phyloP scores from a whole-genome alignment of 2,113 vertebrate genomes.

The Pandion haliaetus region DNA sequence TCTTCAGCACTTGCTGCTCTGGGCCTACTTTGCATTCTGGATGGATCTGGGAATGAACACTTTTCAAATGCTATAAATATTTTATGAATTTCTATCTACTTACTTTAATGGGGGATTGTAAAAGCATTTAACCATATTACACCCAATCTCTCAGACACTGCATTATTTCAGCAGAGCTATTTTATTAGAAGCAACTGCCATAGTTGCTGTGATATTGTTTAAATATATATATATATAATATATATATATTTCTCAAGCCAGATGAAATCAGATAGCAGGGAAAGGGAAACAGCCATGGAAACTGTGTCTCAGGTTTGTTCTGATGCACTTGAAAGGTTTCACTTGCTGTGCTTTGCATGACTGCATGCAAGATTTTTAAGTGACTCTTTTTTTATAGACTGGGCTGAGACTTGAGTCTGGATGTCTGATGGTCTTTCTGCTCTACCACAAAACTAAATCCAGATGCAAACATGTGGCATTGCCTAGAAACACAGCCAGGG shows the following conservation, averaged over 20 bases:
- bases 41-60: constrained; percentile 64
- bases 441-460: neutral
- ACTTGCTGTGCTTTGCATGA: neutral
- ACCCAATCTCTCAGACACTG: constrained; percentile 68
- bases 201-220: constrained; percentile 14
- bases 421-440: neutral
- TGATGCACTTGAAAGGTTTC: neutral
- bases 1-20: constrained; percentile 11
- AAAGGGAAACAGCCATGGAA: neutral
- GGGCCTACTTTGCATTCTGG: constrained; percentile 50
- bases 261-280: neutral
- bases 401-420: neutral
- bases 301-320: neutral
- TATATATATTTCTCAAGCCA: neutral
- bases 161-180: constrained; percentile 75
- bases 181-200: constrained; percentile 67
- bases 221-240: constrained; percentile 5
- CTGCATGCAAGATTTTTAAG: neutral
- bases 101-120: constrained; percentile 79
- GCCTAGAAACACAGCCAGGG: neutral
- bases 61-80: constrained; percentile 78
- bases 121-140: constrained; percentile 82
- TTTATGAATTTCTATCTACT: constrained; percentile 82
- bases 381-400: neutral
- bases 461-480: neutral